Evolutionary conservation across 2,888 invertebrate species (phyloP).

Genomic region (Mechanitis messenoides): DNA sequence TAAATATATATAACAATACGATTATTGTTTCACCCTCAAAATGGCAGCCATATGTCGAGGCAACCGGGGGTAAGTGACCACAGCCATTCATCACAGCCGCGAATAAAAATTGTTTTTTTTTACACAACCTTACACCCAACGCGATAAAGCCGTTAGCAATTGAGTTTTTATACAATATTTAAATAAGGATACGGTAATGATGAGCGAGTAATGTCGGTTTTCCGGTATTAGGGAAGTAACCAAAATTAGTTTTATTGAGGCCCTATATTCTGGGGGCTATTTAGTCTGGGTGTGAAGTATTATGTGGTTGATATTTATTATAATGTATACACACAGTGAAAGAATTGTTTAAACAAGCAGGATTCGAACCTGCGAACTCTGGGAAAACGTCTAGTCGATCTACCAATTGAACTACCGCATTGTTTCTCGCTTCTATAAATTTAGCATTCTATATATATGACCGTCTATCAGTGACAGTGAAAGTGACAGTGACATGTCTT

Average conservation of each 20-base stretch:
- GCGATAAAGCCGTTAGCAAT: slow-evolving; percentile 55
- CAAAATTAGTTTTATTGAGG: slow-evolving; percentile 69
- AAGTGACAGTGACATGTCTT: no score
- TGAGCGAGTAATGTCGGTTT: slow-evolving; percentile 66
- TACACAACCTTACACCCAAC: slow-evolving; percentile 40
- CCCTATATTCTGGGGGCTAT: slow-evolving; percentile 33
- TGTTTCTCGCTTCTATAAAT: no score
- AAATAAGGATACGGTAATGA: slow-evolving; percentile 70
- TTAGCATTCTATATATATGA: no score
- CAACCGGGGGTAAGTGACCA: slow-evolving; percentile 59
- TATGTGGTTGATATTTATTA: slow-evolving; percentile 38
- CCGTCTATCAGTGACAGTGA: no score
- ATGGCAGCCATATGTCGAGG: slow-evolving; percentile 65
- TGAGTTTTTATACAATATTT: slow-evolving; percentile 52
- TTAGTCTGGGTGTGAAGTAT: slow-evolving; percentile 54
- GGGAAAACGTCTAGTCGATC: no score
- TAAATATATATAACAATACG: slow-evolving; percentile 8
- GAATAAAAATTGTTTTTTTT: slow-evolving; percentile 51
- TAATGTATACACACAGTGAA: no score
- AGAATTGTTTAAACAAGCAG: no score
- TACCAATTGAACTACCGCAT: no score
- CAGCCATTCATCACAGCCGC: slow-evolving; percentile 63
- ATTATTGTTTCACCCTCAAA: slow-evolving; percentile 31
- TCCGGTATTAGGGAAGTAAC: slow-evolving; percentile 72
- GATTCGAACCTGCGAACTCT: no score